Evolutionary conservation across 1,140 invertebrate species (phyloP).

Genomic region (Conus ventricosus): DNA sequence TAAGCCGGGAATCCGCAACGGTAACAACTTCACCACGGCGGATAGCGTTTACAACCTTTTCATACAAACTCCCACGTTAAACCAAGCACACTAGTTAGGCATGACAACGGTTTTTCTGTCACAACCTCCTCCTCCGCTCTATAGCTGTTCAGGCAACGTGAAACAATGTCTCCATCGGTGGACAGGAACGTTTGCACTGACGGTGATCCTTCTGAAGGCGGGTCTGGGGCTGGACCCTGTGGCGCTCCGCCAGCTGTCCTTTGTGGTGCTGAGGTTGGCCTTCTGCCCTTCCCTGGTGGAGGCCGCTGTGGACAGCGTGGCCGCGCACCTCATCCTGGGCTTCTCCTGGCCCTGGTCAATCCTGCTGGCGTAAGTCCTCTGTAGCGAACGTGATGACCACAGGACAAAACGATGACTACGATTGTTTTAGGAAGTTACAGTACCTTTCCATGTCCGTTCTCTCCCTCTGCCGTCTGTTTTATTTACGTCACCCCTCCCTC

Average conservation of each 20-base stretch:
- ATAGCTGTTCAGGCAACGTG: too few relatives aligned
- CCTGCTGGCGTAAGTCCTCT: slow-evolving; percentile 78
- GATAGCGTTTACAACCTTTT: too few relatives aligned
- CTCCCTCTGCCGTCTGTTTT: not conserved
- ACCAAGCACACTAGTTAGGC: too few relatives aligned
- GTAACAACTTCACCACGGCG: too few relatives aligned
- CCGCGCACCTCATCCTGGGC: slow-evolving; percentile 84
- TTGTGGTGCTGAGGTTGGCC: slow-evolving; percentile 84
- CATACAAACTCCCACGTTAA: too few relatives aligned
- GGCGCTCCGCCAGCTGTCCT: slow-evolving; percentile 84
- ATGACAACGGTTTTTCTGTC: too few relatives aligned
- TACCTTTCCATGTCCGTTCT: not conserved
- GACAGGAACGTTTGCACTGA: slow-evolving; percentile 90
- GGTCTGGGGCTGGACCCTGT: slow-evolving; percentile 92
- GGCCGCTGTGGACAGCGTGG: slow-evolving; percentile 81
- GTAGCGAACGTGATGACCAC: slow-evolving; percentile 48
- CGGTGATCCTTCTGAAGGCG: slow-evolving; percentile 92
- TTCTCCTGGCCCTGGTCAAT: slow-evolving; percentile 92
- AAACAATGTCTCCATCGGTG: too few relatives aligned
- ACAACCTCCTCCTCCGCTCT: too few relatives aligned
- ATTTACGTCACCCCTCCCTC: not conserved
- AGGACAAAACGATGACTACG: not conserved
- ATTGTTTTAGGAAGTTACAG: not conserved
- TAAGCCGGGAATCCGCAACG: too few relatives aligned
- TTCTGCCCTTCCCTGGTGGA: slow-evolving; percentile 90